phyloP scores from a whole-genome alignment of 1,140 invertebrate species.

The Drosophila trapezifrons region DNA sequence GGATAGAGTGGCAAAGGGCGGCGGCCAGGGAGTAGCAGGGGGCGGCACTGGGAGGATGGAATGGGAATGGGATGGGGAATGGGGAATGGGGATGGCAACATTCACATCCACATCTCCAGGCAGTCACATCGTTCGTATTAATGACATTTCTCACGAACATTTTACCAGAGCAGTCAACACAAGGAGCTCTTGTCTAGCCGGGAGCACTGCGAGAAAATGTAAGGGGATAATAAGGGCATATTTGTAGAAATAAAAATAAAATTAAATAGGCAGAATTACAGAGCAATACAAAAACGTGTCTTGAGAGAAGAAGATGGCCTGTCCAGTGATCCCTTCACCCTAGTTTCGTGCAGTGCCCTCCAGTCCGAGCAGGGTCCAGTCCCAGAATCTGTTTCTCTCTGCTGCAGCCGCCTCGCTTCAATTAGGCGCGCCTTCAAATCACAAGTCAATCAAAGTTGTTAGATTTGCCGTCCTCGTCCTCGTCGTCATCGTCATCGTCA shows the following conservation, averaged over 20 bases:
- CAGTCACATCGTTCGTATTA: constrained; percentile 76
- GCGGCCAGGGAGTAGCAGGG: constrained; percentile 3
- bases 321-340: not conserved
- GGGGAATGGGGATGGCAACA: constrained; percentile 13
- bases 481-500: constrained; percentile 28
- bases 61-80: not conserved
- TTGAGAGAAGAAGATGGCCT: too few species aligned
- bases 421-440: constrained; percentile 81
- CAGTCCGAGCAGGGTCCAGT: constrained; percentile 30
- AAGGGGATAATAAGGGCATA: not conserved
- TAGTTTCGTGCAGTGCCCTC: constrained; percentile 34
- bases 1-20: constrained; percentile 43
- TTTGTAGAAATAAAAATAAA: not conserved
- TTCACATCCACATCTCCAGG: constrained; percentile 58
- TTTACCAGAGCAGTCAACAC: constrained; percentile 65
- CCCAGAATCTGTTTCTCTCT: constrained; percentile 41
- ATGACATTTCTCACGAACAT: constrained; percentile 82
- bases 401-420: constrained; percentile 64
- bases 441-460: constrained; percentile 81
- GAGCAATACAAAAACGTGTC: too few species aligned
- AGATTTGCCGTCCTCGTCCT: constrained; percentile 68
- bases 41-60: not conserved
- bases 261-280: not conserved
- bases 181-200: constrained; percentile 30
- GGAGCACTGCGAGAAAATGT: constrained; percentile 16